Evolutionary conservation across 2,113 vertebrate genomes (phyloP).

Genomic region (Perca flavescens): DNA sequence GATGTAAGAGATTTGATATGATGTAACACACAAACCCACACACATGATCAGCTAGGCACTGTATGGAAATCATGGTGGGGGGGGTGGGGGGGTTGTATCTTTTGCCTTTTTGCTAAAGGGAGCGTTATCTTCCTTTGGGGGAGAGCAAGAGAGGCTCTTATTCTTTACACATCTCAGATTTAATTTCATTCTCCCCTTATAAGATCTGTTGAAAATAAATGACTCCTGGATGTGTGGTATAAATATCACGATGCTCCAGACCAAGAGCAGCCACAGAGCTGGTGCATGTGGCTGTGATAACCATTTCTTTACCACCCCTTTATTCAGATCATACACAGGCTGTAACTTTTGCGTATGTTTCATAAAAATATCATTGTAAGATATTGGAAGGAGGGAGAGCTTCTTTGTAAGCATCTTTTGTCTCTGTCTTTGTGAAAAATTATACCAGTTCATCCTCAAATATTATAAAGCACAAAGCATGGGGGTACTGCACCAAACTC

Average conservation of each 20-base stretch:
- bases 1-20: neutral
- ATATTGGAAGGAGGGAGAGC: neutral
- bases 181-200: neutral
- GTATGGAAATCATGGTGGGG: too few relatives aligned
- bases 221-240: neutral
- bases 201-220: neutral
- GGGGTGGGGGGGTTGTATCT: neutral
- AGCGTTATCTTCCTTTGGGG: neutral
- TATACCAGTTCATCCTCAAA: neutral
- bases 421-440: too few relatives aligned
- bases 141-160: neutral
- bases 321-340: neutral
- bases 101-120: neutral
- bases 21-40: slow-evolving; percentile 12
- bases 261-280: neutral
- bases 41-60: neutral
- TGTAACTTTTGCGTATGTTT: neutral
- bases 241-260: neutral
- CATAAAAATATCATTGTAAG: neutral
- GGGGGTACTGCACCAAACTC: neutral
- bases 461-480: neutral
- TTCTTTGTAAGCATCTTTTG: neutral
- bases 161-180: neutral
- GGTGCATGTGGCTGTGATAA: neutral
- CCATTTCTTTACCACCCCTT: neutral